Evolutionary conservation across 2,888 invertebrate genomes (phyloP).

Genomic region (Junonia oenone): DNA sequence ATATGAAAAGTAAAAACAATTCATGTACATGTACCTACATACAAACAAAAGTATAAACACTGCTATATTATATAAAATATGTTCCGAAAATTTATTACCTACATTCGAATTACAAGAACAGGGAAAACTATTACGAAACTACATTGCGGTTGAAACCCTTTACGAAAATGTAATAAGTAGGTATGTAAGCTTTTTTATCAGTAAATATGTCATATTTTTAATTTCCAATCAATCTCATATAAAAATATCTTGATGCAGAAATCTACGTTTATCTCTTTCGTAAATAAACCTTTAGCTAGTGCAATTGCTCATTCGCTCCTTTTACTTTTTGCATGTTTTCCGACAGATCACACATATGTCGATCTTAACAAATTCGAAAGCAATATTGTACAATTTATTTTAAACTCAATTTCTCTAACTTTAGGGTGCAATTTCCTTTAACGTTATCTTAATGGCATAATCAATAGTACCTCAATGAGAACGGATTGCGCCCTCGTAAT

Average conservation of each 20-base stretch:
- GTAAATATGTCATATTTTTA: neutral
- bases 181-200: neutral
- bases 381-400: neutral
- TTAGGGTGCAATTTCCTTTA: conserved; percentile 1
- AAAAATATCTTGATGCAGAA: neutral
- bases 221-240: neutral
- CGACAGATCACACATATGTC: conserved; percentile 3
- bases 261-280: neutral
- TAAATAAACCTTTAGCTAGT: neutral
- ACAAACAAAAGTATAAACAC: no score
- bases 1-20: no score
- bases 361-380: conserved; percentile 3
- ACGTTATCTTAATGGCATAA: neutral
- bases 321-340: conserved; percentile 12
- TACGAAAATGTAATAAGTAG: no score
- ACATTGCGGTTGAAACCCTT: no score
- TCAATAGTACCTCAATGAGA: conserved; percentile 17
- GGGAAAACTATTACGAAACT: no score
- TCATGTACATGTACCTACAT: no score
- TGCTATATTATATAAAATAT: no score
- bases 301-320: neutral
- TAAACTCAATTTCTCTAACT: neutral
- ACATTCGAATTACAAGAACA: no score
- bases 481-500: conserved; percentile 11
- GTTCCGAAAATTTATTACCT: no score